Base-by-base conservation (phyloP, 2,113 vertebrate genomes). In the Pithys albifrons region DNA sequence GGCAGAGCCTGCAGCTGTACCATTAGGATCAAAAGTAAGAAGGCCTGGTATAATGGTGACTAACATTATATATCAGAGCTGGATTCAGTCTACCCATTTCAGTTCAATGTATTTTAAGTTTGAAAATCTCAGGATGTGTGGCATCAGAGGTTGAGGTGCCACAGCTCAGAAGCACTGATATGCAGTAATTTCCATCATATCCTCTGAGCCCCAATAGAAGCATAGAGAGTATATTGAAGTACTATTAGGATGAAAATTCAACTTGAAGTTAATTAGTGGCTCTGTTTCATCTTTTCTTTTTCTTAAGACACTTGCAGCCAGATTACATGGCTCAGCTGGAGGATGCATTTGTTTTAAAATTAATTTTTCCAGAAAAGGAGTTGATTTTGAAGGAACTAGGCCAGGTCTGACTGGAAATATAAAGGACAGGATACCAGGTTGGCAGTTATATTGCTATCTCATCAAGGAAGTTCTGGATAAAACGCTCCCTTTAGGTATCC, bases 381-480 rank as follows among this genome's bases (percentile, higher is more conserved):
- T 9, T 31, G 17, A 62, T 71, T 65, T 72, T 41, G 45, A 52
- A 61, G 35, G 33, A 85, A 58, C 10, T n/a, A 88, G 41, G 33
- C 19, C 5, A 62, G 33, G 45, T 6, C 10, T 39, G 22, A 39
- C 9, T 23, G 27, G 12, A 89, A 81, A 9, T 19, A 41, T 1
- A 72, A 43, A 78, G 29, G 72, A 57, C 7, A 15, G 51, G n/a
- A 10, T 61, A 51, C 10, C 25, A 62, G 14, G 16, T 12, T 1
- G 0, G 39, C 14, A 57, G 16, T 59, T 78, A 48, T 1, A 0
- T 33, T 1, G 1, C 27, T 29, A 10, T 28, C 19, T 66, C 23
- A 27, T 46, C 31, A 87, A 49, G 15, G 18, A 84, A 41, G 28
- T 33, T 55, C 69, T 71, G 35, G 35, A 55, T 46, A 62, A 79